Base-by-base conservation (phyloP, 2,113 vertebrate genomes). In the Myotis lucifugus region DNA sequence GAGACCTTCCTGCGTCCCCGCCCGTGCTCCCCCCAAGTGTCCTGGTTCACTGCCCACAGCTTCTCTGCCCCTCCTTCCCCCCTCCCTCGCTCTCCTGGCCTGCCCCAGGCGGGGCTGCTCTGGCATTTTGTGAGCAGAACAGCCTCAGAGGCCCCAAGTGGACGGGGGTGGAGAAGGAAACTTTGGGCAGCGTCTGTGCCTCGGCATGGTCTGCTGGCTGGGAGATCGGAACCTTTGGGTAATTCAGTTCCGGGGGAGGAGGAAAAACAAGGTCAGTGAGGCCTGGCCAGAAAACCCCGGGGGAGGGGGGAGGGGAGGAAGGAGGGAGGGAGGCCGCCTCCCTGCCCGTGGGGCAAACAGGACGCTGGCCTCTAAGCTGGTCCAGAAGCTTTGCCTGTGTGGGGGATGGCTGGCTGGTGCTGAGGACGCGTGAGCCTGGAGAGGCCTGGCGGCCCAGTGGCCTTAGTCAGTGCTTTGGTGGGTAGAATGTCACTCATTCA, bases 21-120 rank as follows among this genome's bases (percentile, higher is more conserved):
- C n/a, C 8, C 32, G 0, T 0, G 6, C 46, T 2, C 54, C 54
- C 17, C 18, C 25, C 23, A 69, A 29, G 0, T 19, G 21, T 40
- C 18, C 27, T 1, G 50, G 46, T 37, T 90, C 13, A 1, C 37
- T 48, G 84, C 42, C 66, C 79, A 18, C 70, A 34, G 37, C n/a
- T 21, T 10, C 50, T n/a, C 32, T 4, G 4, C 3, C 29, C 23
- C 7, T 42, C 64, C n/a, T 13, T 8, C n/a, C 25, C 70, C 32
- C 46, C 42, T 21, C 12, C 3, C 14, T 18, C 0, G 0, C 19
- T 2, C 6, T 40, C 66, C 52, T 56, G 69, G 69, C 42, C 37
- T 6, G 40, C 42, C 48, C n/a, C 56, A 10, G 61, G 52, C 40
- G 17, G 61, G n/a, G 11, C 42, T 48, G 5, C 0, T 0, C 21